Conservation (phyloP, 2,797 vertebrate species). For the Trematomus bernacchii region DNA sequence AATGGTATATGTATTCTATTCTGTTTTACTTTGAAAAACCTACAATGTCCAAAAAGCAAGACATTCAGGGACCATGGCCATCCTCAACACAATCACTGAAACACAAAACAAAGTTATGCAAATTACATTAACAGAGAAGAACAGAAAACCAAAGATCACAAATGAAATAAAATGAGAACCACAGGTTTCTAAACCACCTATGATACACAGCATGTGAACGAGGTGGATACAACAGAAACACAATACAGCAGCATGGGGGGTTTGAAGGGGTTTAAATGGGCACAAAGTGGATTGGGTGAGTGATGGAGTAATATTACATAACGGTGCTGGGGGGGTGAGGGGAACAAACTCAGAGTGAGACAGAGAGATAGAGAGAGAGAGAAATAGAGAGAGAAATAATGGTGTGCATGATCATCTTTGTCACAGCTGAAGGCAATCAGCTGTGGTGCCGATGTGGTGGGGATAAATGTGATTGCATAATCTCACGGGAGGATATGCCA, state of each 20-base stretch:
- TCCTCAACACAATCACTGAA: conserved; percentile 75
- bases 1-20: conserved; percentile 1
- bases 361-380: conserved; percentile 55
- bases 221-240: conserved; percentile 55
- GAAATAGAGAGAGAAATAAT: conserved; percentile 55
- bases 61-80: conserved; percentile 77
- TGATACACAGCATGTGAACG: conserved; percentile 61
- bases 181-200: conserved; percentile 57
- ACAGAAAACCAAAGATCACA: conserved; percentile 66
- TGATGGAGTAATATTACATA: conserved; percentile 39
- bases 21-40: conserved; percentile 29
- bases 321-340: conserved; percentile 48
- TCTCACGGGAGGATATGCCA: conserved; percentile 37
- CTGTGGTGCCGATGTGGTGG: conserved; percentile 35
- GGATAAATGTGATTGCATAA: conserved; percentile 44
- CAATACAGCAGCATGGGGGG: conserved; percentile 51
- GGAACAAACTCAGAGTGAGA: conserved; percentile 44
- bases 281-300: conserved; percentile 33
- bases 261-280: conserved; percentile 26
- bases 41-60: conserved; percentile 50
- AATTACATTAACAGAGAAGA: conserved; percentile 61
- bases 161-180: conserved; percentile 60
- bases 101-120: conserved; percentile 70
- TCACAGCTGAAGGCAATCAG: conserved; percentile 53
- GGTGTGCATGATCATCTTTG: conserved; percentile 72